Evolutionary conservation across 2,888 invertebrate genomes (phyloP), one percentile per base, ranked within the genome.

Genomic region (Pristionchus mayeri): DNA sequence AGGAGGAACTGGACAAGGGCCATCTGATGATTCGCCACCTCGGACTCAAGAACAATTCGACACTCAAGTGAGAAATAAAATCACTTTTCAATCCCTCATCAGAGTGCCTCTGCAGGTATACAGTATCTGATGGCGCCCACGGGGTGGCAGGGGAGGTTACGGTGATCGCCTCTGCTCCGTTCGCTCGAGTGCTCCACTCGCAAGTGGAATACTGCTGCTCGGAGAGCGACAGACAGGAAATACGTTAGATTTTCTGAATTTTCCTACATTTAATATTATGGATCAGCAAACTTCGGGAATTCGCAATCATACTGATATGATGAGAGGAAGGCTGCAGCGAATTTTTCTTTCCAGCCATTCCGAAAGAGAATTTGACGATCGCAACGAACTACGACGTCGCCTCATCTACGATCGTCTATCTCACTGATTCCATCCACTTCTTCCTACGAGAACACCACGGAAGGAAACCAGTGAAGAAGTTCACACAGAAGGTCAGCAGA

Each of bases 91-190:
- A 44, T 44, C 13, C 7, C 13, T 44, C 13, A 9, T 44, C 6
- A 6, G 6, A 6, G 44, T 44, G 18, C 57, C 24, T 13, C 30
- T 30, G 71, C 80, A 90, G 90, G 18, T 92, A 91, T 83, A 86
- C 89, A 4, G 92, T 91, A 6, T 88, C 86, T 52, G 92, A 92
- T 80, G 91, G 90, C 6, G 85, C 86, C 40, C 89, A 91, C 80
- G 85, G 76, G 1, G 89, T 90, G 18, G 63, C 85, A 13, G 88
- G 86, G 2, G 86, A 80, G 54, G 86, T 90, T 63, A 85, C 86
- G 9, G 85, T 90, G 11, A 78, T 87, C 11, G 86, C 89, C 3
- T 81, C 86, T 16, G 86, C 87, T 81, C 89, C 89, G 7, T 90
- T 92, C 85, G 87, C 91, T 13, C 85, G 88, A 76, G 75, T 92